Conservation (phyloP, 2,888 invertebrate species). For the Hydrotaea cyrtoneurina region DNA sequence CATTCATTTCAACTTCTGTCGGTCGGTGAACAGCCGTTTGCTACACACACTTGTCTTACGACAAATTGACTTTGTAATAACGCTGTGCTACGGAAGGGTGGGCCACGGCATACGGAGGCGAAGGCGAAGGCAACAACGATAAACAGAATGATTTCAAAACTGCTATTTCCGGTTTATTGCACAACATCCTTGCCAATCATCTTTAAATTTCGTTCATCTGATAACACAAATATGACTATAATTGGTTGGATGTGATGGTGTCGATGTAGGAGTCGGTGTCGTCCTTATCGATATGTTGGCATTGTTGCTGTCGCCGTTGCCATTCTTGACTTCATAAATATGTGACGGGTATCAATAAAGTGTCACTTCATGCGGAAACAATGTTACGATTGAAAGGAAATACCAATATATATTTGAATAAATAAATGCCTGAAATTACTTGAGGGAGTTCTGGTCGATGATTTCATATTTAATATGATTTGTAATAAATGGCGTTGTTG, state of each 20-base stretch:
- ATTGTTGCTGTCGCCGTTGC: not conserved
- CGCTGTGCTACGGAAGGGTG: not conserved
- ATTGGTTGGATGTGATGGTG: constrained; percentile 16
- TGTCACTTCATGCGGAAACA: constrained; percentile 30
- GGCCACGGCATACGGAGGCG: not conserved
- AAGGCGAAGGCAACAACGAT: not conserved
- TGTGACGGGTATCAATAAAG: constrained; percentile 37
- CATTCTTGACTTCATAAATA: constrained; percentile 28
- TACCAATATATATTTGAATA: constrained; percentile 21
- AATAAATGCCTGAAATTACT: not conserved
- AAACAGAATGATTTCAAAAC: constrained; percentile 19
- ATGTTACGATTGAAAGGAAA: constrained; percentile 28
- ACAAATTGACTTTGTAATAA: constrained; percentile 29
- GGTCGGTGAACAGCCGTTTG: not conserved
- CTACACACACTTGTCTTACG: constrained; percentile 9
- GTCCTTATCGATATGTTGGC: not conserved
- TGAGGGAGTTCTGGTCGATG: not conserved
- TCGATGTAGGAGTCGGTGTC: not conserved
- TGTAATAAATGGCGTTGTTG: constrained; percentile 3
- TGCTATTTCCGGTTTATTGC: constrained; percentile 33
- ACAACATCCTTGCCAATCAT: constrained; percentile 36
- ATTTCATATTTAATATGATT: constrained; percentile 10
- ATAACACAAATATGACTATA: constrained; percentile 36
- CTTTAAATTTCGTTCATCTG: constrained; percentile 32
- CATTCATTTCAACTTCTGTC: not conserved